Base-by-base conservation (phyloP, 2,888 invertebrate species). In the Lymantria dispar region DNA sequence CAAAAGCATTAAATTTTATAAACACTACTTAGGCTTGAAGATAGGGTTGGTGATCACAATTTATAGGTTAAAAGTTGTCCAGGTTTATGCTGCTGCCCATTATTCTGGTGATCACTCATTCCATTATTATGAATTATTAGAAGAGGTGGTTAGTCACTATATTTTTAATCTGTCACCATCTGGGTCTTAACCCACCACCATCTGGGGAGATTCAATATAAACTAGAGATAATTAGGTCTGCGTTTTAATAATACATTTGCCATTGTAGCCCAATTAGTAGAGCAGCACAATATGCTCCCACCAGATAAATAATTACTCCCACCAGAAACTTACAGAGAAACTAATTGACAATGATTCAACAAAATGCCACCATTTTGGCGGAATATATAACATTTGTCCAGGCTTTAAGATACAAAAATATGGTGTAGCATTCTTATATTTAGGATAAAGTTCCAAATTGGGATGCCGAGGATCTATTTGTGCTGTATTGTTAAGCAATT, bases 301-400 rank as follows among this genome's bases (percentile, higher is more conserved):
- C n/a, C n/a, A 45, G 13, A 48, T 13, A 48, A 11, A 14, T 29
- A 49, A 13, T 93, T 83, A 96, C 74, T 94, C 88, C 97, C 98
- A 99, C 99, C 99, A 99, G 91, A 98, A 99, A 83, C 98, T 99
- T 0, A 99, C 96, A 12, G 99, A 99, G 83, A 99, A 98, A 81
- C 98, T 98, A 39, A 95, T 93, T 37, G 95, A 94, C 41, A 98
- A 87, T 0, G 98, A 95, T 59, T 95, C 94, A 7, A 99, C 97
- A 89, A 96, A 98, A 90, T 99, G 99, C 99, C 99, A 99, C 96
- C 98, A 98, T 77, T 95, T 95, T 3, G 96, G 95, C 11, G 99
- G 99, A 64, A 99, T 98, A 76, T 96, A 99, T 47, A 99, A 83
- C 92, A 98, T 96, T 71, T 99, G 97, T 0, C 99, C 98, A 0